phyloP scores from a whole-genome alignment of 2,113 vertebrate species.

The Scomber japonicus region DNA sequence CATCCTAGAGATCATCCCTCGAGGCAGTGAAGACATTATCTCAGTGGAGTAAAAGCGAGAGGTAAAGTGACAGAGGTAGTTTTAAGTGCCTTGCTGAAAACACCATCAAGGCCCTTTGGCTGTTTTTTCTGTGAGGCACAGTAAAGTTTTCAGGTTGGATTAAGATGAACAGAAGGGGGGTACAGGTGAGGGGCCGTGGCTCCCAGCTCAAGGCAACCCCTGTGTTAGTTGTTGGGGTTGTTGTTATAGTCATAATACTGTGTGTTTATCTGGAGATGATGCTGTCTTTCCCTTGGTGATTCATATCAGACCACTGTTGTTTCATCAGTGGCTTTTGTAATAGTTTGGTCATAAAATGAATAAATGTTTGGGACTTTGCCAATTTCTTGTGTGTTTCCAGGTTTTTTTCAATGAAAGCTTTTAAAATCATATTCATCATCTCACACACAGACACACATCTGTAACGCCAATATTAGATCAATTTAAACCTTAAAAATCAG shows the following conservation, averaged over 20 bases:
- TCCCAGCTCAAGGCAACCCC: slow-evolving; percentile 59
- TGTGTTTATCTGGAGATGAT: slow-evolving; percentile 81
- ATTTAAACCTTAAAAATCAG: not conserved
- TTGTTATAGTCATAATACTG: slow-evolving; percentile 76
- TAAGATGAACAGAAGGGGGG: slow-evolving; percentile 71
- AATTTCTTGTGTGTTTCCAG: slow-evolving; percentile 7
- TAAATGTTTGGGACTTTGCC: slow-evolving; percentile 49
- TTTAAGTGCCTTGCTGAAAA: slow-evolving; percentile 58
- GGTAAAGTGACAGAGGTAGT: slow-evolving; percentile 66
- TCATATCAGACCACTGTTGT: slow-evolving; percentile 13
- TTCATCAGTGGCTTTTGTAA: slow-evolving; percentile 36
- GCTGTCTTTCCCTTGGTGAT: slow-evolving; percentile 76
- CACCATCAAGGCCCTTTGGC: slow-evolving; percentile 33
- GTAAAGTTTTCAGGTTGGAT: slow-evolving; percentile 57
- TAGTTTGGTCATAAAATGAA: slow-evolving; percentile 23
- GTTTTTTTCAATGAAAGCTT: not conserved
- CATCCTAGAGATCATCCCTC: slow-evolving; percentile 60
- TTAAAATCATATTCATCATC: slow-evolving; percentile 12
- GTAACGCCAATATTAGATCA: not conserved
- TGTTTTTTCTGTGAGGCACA: slow-evolving; percentile 28
- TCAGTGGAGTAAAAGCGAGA: slow-evolving; percentile 63
- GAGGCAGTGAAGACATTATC: slow-evolving; percentile 70
- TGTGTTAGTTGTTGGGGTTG: slow-evolving; percentile 64
- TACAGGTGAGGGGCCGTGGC: slow-evolving; percentile 62
- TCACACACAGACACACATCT: not conserved